Base-by-base conservation (phyloP, 2,113 vertebrate species). In the Zapus hudsonius region DNA sequence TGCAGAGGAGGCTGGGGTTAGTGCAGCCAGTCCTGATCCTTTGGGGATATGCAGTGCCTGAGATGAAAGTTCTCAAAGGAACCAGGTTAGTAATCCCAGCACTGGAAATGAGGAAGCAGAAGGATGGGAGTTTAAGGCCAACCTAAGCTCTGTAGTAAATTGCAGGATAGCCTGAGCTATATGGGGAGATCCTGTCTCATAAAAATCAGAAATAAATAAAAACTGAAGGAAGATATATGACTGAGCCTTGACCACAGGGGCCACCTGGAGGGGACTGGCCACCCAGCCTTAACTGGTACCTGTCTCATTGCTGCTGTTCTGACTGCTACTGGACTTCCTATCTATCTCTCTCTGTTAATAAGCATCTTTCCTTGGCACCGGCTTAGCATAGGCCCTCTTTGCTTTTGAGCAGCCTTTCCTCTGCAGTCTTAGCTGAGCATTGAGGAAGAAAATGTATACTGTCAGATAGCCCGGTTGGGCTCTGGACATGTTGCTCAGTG, bases 11-110 rank as follows among this genome's bases (percentile, higher is more conserved):
- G 36, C 36, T 3, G 22, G 16, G 59, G 52, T 29, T 12, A 12
- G 40, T 38, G 12, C 38, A 44, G 74, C 7, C 7, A 81, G 33
- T 40, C 59, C 42, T 31, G 20, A 27, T 25, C 11, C 36, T 23
- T 17, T 0, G 0, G 36, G 55, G 57, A 38, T 23, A 20, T 25
- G 15, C 0, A 61, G 40, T 38, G 33, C 2, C 31, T 10, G 1
- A 5, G 27, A 10, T 11, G 20, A 47, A 7, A 67, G 38, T 47
- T 44, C 13, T 31, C 25, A 19, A 20, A 59, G 1, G 7, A 27
- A 64, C 4, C 17, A 16, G 59, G 59, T 17, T 17, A 12, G 22
- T 61, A 61, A 61, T 61, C 59, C 17, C 5, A 61, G 59, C 47
- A 47, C 59, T 61, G 59, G 16, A 23, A 61, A 61, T 20, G 16